Base-by-base conservation (phyloP, 2,888 invertebrate species). In the Saturnia pavonia region DNA sequence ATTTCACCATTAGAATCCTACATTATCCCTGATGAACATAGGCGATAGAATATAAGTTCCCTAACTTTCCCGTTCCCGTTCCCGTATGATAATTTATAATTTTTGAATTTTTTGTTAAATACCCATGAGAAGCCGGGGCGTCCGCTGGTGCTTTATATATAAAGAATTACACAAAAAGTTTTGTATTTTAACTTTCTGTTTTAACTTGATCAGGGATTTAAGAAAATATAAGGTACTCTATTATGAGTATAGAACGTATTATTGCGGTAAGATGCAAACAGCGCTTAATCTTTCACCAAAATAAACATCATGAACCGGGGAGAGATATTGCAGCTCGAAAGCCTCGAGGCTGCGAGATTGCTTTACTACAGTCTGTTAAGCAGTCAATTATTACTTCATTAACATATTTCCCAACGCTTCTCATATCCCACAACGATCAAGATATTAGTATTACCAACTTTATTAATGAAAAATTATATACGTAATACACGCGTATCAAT, bases 311-410 rank as follows among this genome's bases (percentile, higher is more conserved):
- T 51, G 54, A 72, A 70, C 73, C 19, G 27, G 45, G 34, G 70
- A 72, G 70, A 72, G 72, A 73, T 73, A 76, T 71, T 73, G 73
- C 68, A 74, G 69, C 73, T 73, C 72, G 72, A 71, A 76, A 74
- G 71, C 67, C 71, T 66, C 67, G 51, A 72, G 74, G 72, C 71
- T 72, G 72, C 72, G 73, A 72, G 74, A 76, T 69, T 70, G 71
- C 71, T 74, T 74, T 72, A 70, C 45, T 68, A 54, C 54, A 60
- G 57, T 60, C 57, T 60, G 57, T 60, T 80, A 72, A 75, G 73
- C 76, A 80, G 80, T 80, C 82, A 82, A 82, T 83, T 82, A 79
- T 78, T 72, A 71, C 76, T 78, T 79, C 77, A 82, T 82, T 83
- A 81, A 77, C 78, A 81, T 82, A 79, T 80, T 82, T 77, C 40